Evolutionary conservation across 2,888 invertebrate species (phyloP).

Genomic region (Uloborus plumipes): DNA sequence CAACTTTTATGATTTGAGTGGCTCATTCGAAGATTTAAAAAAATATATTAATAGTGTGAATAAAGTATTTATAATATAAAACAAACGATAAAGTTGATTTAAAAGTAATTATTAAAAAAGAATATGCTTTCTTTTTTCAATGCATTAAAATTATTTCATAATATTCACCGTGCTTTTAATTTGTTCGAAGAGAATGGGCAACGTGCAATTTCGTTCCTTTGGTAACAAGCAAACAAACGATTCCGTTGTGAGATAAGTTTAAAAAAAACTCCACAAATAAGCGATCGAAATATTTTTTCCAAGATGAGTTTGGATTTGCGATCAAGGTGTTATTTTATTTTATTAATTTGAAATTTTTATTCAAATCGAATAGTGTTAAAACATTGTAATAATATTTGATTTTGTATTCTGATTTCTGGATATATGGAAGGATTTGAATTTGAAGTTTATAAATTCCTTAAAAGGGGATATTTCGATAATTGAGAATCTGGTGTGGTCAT

Average conservation of each 20-base stretch:
- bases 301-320: constrained; percentile 44
- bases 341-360: not conserved
- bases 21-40: not conserved
- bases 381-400: not conserved
- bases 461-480: too few relatives aligned
- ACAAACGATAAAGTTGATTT: too few relatives aligned
- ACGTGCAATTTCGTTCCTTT: not conserved
- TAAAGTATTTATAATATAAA: too few relatives aligned
- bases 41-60: too few relatives aligned
- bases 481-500: too few relatives aligned
- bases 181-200: not conserved
- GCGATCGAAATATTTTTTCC: too few relatives aligned
- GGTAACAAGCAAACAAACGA: not conserved
- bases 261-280: too few relatives aligned
- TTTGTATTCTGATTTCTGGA: not conserved
- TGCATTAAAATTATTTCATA: too few relatives aligned
- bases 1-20: not conserved
- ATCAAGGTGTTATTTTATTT: constrained; percentile 25
- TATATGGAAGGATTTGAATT: not conserved
- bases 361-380: not conserved
- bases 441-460: not conserved
- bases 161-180: too few relatives aligned
- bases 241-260: too few relatives aligned
- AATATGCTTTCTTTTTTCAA: too few relatives aligned
- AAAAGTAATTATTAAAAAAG: too few relatives aligned